Percentiles rank a stretch among this genome's conserved stretches.
Evolutionary conservation across 2,888 invertebrate genomes (phyloP).

Genomic region (Drosophila kuntzei): DNA sequence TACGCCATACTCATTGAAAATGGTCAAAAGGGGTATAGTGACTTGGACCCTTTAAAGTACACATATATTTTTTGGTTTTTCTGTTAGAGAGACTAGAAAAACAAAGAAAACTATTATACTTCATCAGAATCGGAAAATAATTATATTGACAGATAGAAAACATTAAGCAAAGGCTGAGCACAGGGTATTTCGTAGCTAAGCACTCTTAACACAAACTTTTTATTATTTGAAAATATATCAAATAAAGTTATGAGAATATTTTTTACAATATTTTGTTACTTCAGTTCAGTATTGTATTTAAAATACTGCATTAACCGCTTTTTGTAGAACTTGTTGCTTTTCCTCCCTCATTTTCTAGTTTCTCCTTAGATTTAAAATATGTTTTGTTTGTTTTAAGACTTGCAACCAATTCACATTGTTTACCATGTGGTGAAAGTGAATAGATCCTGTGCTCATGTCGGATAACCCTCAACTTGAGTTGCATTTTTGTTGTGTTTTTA

Average conservation of each 20-base stretch:
- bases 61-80: too few species aligned
- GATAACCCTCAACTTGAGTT: conserved; percentile 9
- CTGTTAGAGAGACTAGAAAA: too few species aligned
- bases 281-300: neutral
- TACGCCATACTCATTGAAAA: neutral
- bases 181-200: too few species aligned
- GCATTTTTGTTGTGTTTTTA: neutral
- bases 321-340: neutral
- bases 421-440: conserved; percentile 27
- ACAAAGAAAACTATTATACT: too few species aligned
- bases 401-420: neutral
- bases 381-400: neutral
- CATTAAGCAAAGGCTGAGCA: too few species aligned
- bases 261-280: neutral
- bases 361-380: neutral
- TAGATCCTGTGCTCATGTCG: neutral
- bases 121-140: too few species aligned
- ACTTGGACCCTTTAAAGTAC: too few species aligned
- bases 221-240: conserved; percentile 9
- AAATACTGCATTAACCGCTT: neutral
- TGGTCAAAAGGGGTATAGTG: neutral
- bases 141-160: too few species aligned
- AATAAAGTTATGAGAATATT: neutral
- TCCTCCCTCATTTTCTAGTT: neutral
- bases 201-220: too few species aligned